Evolutionary conservation across 2,113 vertebrate species (phyloP), one percentile per base, ranked within the genome.

Genomic region (Dasyprocta punctata): DNA sequence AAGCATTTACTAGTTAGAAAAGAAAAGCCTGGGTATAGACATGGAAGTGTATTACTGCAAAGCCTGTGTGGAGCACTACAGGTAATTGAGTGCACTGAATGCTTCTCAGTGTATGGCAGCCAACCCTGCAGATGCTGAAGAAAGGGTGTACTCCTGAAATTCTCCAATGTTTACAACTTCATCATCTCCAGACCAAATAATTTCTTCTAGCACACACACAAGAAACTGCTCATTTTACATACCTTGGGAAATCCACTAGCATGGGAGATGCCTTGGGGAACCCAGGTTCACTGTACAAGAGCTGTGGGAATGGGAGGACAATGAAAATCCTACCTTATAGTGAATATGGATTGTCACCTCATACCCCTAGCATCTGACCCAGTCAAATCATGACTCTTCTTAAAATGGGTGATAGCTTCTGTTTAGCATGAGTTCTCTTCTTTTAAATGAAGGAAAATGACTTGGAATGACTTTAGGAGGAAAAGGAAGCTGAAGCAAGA

Each of bases 121-220:
- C 65, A 86, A 7, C 44, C 54, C 3, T 78, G 24, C 28, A 67
- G 24, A 20, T 78, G 49, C 11, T 52, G 22, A 60, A 11, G 36
- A n/a, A 36, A 78, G 26, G 13, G 22, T 49, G 47, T 17, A 49
- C 49, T 49, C 65, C 52, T 20, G 49, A 58, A 92, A 89, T 86
- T 93, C 82, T 80, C 69, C 63, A 73, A 52, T 56, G 81, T 65
- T 95, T 85, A 14, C 93, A 96, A 90, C 8, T 38, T 91, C 60
- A 96, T 96, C 84, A 93, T 89, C 97, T 95, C 88, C 89, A 96
- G 47, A 11, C 0, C 22, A 24, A 94, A 90, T 69, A 87, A 88
- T 54, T 92, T 77, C 82, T 89, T 95, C 17, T 91, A 95, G 93
- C 56, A 90, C 1, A 4, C 91, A 73, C 75, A 47, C 22, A 95